These are phyloP conservation scores for Ecliptopera silaceata DNA, from an alignment of 2,888 invertebrate genomes.

Conservation along the genomic window DNA sequence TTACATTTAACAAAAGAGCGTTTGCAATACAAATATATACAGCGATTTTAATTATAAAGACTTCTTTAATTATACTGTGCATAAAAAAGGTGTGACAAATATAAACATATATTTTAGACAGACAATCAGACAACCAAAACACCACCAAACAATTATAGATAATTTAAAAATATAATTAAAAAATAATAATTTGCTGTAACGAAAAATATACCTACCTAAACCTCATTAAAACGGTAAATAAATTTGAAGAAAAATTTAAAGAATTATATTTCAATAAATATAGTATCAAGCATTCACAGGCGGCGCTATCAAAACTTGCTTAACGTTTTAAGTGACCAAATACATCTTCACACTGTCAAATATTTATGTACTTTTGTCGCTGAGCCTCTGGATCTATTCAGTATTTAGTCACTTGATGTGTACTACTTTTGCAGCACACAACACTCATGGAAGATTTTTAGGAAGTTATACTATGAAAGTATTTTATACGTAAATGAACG, in stretches of 20 bases:
- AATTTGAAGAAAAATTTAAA: background rate
- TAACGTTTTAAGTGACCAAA: background rate
- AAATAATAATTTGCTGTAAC: background rate
- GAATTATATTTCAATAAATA: background rate
- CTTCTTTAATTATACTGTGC: slow-evolving; percentile 3
- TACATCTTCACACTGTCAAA: background rate
- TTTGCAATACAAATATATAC: slow-evolving; percentile 33
- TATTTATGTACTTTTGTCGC: background rate
- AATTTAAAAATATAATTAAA: background rate
- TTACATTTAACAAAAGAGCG: slow-evolving; percentile 26
- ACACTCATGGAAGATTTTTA: slow-evolving; percentile 27
- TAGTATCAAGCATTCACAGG: no score
- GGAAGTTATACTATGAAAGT: slow-evolving; percentile 24
- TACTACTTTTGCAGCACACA: background rate
- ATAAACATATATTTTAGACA: background rate
- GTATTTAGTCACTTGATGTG: background rate
- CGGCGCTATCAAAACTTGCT: background rate
- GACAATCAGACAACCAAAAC: background rate
- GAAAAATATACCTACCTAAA: background rate
- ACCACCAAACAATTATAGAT: background rate
- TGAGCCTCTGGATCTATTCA: background rate
- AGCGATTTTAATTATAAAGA: slow-evolving; percentile 32
- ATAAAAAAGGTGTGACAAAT: background rate
- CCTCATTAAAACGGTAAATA: background rate
- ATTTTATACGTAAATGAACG: slow-evolving; percentile 14